Conservation (phyloP, 1,140 invertebrate genomes). For the Drosophila trapezifrons region DNA sequence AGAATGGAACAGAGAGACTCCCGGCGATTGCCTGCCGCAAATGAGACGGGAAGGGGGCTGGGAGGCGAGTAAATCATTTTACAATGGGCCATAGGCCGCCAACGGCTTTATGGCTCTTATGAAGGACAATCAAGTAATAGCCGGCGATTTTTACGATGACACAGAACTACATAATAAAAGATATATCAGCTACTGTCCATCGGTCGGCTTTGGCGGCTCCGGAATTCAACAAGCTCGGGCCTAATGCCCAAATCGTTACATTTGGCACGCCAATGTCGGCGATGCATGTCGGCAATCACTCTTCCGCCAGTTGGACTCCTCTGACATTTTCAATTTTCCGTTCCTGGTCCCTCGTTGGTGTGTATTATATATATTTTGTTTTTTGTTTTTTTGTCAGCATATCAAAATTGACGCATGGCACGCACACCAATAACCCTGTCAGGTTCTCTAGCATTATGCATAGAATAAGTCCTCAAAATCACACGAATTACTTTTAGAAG, state of each 20-base stretch:
- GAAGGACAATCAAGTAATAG: constrained; percentile 81
- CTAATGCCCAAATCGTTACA: constrained; percentile 61
- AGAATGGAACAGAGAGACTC: constrained; percentile 12
- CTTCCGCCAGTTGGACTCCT: constrained; percentile 52
- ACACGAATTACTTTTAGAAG: neutral
- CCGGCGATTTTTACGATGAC: constrained; percentile 78
- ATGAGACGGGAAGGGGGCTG: constrained; percentile 51
- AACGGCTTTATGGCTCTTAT: constrained; percentile 74
- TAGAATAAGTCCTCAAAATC: constrained; percentile 36
- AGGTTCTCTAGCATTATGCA: constrained; percentile 5
- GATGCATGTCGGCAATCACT: constrained; percentile 75
- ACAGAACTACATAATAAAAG: constrained; percentile 81
- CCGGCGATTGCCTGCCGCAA: constrained; percentile 45
- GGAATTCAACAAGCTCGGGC: constrained; percentile 59
- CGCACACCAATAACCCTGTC: constrained; percentile 40
- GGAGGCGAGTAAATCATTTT: constrained; percentile 77
- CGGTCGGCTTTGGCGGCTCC: constrained; percentile 10
- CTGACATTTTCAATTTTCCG: constrained; percentile 67
- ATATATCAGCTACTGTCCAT: constrained; percentile 62
- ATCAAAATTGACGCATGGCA: constrained; percentile 58
- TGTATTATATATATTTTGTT: neutral
- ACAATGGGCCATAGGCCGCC: constrained; percentile 68
- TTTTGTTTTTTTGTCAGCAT: constrained; percentile 6
- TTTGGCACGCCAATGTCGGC: constrained; percentile 65
- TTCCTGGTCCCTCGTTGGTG: neutral